Base-by-base conservation (phyloP, 1,140 invertebrate species). In the Stegodyphus dumicola region DNA sequence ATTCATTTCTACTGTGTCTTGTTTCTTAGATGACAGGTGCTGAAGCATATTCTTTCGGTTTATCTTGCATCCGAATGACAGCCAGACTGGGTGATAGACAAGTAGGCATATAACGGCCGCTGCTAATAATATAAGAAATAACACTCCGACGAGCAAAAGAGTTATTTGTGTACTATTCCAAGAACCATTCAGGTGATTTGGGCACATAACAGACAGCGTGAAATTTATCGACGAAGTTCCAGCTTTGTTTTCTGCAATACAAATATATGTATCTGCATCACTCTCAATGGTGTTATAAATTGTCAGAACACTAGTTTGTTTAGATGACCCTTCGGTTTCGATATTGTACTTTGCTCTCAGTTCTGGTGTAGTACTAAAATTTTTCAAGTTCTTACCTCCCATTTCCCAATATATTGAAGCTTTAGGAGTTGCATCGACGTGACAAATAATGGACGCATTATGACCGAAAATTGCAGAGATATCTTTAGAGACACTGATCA, bases 221-320 rank as follows among this genome's bases (percentile, higher is more conserved):
- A 95, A 93, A 88, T 93, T 93, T 54, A 93, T 93, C 89, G 94
- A 93, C 2, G 93, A 93, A 88, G 92, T 93, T 0, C 95, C 95
- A 9, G 95, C 95, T 90, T 93, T 93, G 89, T 95, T 96, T 89
- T 95, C 94, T 0, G 94, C 95, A 33, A 92, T 92, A 89, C 95
- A 96, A 9, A 92, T 93, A 89, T 95, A 95, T 15, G 93, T 91
- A 51, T 94, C 94, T 33, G 94, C 92, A 90, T 96, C 95, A 89
- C 93, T 93, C 56, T 93, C 89, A 80, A 94, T 94, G 1, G 93
- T 93, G 17, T 93, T 92, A 76, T 93, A 92, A 81, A 96, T 94
- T 6, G 93, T 95, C 88, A 96, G 90, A 89, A 94, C 94, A 65
- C 93, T 95, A 11, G 75, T 79, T 70, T 87, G 83, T 13, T 54